Percentiles rank a stretch among this genome's conserved stretches.
These are phyloP conservation scores for Nylanderia fulva DNA, from an alignment of 1,140 invertebrate genomes.

Conservation along the genomic window DNA sequence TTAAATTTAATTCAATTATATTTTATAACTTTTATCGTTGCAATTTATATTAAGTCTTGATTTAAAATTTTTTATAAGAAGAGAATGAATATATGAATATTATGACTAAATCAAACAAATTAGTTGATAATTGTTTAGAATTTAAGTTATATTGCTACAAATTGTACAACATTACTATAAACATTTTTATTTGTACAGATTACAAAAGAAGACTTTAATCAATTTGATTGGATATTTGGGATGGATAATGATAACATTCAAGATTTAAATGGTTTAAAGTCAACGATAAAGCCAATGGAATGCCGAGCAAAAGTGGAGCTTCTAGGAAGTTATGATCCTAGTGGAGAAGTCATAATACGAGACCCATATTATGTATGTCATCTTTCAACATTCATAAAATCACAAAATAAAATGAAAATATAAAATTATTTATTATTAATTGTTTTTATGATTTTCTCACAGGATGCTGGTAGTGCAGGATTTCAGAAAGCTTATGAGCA, in stretches of 20 bases:
- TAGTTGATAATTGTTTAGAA: background rate
- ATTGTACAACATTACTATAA: background rate
- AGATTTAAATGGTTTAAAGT: constrained; percentile 88
- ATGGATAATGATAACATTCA: constrained; percentile 96
- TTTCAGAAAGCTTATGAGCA: constrained; percentile 91
- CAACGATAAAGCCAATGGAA: constrained; percentile 87
- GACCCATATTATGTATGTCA: constrained; percentile 94
- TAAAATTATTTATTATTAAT: too few species aligned
- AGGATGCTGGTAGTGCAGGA: constrained; percentile 88
- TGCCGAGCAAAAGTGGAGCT: constrained; percentile 90
- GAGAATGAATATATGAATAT: background rate
- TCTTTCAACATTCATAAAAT: background rate
- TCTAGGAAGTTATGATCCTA: constrained; percentile 93
- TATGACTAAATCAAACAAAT: background rate
- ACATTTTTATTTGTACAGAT: constrained; percentile 86
- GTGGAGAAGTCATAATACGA: constrained; percentile 91
- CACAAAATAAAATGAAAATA: background rate
- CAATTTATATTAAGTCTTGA: background rate
- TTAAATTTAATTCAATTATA: background rate
- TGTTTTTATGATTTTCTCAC: constrained; percentile 48
- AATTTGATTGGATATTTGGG: constrained; percentile 96
- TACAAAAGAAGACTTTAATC: constrained; percentile 89
- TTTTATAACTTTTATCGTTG: background rate
- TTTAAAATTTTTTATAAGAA: constrained; percentile 2
- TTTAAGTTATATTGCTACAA: background rate